phyloP scores from a whole-genome alignment of 2,113 vertebrate species.

The Syrmaticus mikado region DNA sequence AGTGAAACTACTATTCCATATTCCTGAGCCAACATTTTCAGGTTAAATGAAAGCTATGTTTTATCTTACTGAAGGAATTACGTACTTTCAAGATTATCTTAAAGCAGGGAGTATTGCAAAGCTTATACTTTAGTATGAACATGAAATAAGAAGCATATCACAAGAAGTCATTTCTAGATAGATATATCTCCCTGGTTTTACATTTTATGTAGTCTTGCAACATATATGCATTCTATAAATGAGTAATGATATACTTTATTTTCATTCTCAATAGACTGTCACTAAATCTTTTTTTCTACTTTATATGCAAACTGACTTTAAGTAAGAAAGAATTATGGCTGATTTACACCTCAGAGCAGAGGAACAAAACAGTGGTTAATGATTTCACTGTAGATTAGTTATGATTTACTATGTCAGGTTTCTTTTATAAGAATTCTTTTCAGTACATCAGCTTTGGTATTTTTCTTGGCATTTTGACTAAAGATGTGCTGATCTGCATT shows the following conservation, averaged over 20 bases:
- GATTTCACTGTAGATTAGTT: constrained; percentile 36
- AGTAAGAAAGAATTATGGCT: constrained; percentile 31
- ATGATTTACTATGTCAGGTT: constrained; percentile 16
- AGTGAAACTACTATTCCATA: constrained; percentile 69
- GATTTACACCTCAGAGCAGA: constrained; percentile 48
- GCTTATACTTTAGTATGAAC: constrained; percentile 31
- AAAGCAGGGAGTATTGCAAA: constrained; percentile 46
- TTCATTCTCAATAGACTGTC: constrained; percentile 12
- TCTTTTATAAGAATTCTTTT: constrained; percentile 43
- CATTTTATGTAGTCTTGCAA: constrained; percentile 11
- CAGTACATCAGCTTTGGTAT: constrained; percentile 20
- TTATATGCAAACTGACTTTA: constrained; percentile 28
- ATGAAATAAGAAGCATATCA: constrained; percentile 48
- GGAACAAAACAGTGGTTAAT: constrained; percentile 13
- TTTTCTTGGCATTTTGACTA: constrained; percentile 42
- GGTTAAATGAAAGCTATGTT: constrained; percentile 65
- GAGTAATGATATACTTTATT: constrained; percentile 25
- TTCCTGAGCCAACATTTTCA: constrained; percentile 45
- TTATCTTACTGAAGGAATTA: constrained; percentile 67
- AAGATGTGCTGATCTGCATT: constrained; percentile 43
- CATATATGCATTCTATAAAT: not conserved
- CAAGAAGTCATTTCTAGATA: not conserved
- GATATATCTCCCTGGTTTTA: not conserved
- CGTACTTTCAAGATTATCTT: constrained; percentile 48
- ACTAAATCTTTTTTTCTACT: constrained; percentile 6